These are phyloP conservation scores for Lepidochitona cinerea DNA, from an alignment of 2,888 invertebrate species.

Conservation along the genomic window DNA sequence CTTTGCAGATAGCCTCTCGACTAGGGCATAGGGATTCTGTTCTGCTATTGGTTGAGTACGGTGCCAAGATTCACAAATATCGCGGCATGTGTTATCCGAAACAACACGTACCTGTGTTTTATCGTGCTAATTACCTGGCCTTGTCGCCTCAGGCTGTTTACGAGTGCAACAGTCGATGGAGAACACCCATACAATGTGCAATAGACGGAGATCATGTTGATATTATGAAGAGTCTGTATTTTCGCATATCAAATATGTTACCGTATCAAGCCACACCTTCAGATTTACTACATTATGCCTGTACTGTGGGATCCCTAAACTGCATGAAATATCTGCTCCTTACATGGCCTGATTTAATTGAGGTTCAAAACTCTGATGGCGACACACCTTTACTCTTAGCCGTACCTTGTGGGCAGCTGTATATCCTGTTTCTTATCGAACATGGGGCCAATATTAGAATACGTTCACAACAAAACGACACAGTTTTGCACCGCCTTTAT, in stretches of 20 bases:
- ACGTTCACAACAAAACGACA: constrained; percentile 81
- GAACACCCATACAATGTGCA: constrained; percentile 63
- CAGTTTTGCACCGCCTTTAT: constrained; percentile 73
- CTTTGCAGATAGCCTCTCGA: constrained; percentile 82
- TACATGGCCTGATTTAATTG: constrained; percentile 50
- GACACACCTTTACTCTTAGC: constrained; percentile 85
- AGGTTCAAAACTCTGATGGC: constrained; percentile 75
- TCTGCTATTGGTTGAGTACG: constrained; percentile 79
- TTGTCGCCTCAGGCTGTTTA: constrained; percentile 60
- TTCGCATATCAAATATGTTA: constrained; percentile 17
- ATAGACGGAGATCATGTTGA: constrained; percentile 60
- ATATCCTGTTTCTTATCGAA: constrained; percentile 73
- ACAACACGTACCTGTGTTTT: constrained; percentile 73
- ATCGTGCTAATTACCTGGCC: constrained; percentile 46
- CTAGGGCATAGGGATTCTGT: constrained; percentile 81
- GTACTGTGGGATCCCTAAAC: constrained; percentile 75
- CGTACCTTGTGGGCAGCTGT: constrained; percentile 80
- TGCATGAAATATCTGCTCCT: constrained; percentile 62
- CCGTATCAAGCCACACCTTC: constrained; percentile 71
- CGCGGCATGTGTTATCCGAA: constrained; percentile 82
- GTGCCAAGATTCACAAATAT: constrained; percentile 81
- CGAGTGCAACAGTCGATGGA: constrained; percentile 57
- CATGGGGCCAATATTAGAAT: constrained; percentile 81
- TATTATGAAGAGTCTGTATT: constrained; percentile 50
- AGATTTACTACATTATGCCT: constrained; percentile 68